Base-by-base conservation (phyloP, 2,797 vertebrate species). In the Esox lucius region DNA sequence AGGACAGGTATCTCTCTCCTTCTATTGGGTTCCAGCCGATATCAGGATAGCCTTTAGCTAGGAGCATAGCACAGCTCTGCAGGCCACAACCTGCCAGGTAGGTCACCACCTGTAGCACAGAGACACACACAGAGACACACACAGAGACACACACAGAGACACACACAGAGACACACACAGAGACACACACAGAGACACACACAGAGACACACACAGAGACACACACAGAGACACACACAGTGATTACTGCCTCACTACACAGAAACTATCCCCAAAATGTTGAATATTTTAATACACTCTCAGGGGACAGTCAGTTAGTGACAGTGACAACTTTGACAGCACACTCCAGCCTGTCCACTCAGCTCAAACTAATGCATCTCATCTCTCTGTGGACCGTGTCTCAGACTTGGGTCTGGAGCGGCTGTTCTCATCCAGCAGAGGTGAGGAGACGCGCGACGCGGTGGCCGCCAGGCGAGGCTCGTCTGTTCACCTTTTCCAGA, bases 21-120 rank as follows among this genome's bases (percentile, higher is more conserved):
- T 99, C 98, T 56, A 98, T 98, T 39, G 98, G 98, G 90, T 99
- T 99, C 98, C 98, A 99, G 83, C 97, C 96, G 9, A 99, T 91
- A 64, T 99, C 98, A 64, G 98, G 98, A 88, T 98, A 99, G 70
- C 98, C 98, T 87, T 95, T 97, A 48, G 96, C 95, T 83, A 98
- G 86, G 76, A 99, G 91, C 86, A 98, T 96, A 70, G 95, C 95
- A 83, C 98, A 99, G 73, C 96, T 98, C 91, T 99, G 98, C 31
- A 99, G 94, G 49, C 98, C 98, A 84, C 98, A 99, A 68, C 95
- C 96, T 0, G 98, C 98, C 91, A 99, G 90, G 85, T 99, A 99
- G 31, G 91, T 99, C 82, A 99, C 97, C 89, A 99, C 98, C 98
- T 99, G 72, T 81, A 33, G 74, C 59, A 81, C 31, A 83, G 74